phyloP scores from a whole-genome alignment of 2,888 invertebrate species.

The Tiphia femorata region DNA sequence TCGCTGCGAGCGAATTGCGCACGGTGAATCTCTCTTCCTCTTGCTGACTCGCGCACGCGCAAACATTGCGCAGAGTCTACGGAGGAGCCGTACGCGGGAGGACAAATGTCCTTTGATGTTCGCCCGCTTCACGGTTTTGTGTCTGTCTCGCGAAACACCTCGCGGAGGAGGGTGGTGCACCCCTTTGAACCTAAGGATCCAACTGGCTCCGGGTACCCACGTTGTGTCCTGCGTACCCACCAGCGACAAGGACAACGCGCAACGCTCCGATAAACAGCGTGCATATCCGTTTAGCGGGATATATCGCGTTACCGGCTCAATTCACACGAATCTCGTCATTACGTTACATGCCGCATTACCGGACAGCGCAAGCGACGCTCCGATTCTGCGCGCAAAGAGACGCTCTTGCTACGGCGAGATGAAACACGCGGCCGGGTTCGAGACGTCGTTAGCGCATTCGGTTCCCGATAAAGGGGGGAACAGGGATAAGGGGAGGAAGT shows the following conservation, averaged over 20 bases:
- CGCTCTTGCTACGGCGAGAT: no score
- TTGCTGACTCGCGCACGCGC: no score
- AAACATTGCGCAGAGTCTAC: background rate
- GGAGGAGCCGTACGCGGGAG: background rate
- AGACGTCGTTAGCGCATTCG: no score
- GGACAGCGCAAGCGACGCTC: background rate
- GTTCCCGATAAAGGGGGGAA: no score
- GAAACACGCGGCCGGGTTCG: no score
- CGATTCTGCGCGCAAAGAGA: no score
- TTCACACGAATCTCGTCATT: background rate
- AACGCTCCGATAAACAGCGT: background rate
- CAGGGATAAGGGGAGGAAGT: no score
- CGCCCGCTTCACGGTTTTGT: no score
- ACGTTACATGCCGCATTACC: background rate
- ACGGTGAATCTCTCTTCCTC: no score
- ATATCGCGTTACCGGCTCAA: slow-evolving; percentile 15
- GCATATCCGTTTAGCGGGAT: slow-evolving; percentile 8
- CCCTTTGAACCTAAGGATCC: slow-evolving; percentile 39
- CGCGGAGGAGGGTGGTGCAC: slow-evolving; percentile 26
- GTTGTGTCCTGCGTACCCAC: no score
- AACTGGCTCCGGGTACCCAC: no score
- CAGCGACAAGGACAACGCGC: background rate
- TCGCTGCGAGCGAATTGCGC: background rate
- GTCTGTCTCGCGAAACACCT: slow-evolving; percentile 23
- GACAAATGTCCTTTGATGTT: slow-evolving; percentile 17